Conservation (phyloP, 92 coral and sea anemone species). For the Parazoanthus swiftii region DNA sequence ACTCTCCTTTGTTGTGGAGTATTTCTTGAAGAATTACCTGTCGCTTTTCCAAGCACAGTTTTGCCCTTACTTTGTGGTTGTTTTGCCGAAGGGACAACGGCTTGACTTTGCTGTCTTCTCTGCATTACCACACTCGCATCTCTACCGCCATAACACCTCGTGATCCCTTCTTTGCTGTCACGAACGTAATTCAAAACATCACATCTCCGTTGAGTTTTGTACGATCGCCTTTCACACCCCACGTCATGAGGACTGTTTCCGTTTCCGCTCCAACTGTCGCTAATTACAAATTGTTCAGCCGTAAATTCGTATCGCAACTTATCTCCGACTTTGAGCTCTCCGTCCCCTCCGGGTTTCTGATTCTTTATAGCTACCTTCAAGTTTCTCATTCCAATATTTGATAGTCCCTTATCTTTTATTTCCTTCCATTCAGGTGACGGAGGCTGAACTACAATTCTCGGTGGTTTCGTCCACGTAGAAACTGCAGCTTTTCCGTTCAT, state of each 20-base stretch:
- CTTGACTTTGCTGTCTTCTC: neutral
- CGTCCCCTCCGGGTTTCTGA: neutral
- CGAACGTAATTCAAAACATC: conserved; percentile 20
- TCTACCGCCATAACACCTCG: neutral
- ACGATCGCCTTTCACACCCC: conserved; percentile 30
- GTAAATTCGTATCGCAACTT: conserved; percentile 23
- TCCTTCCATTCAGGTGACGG: conserved; percentile 23
- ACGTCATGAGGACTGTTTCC: neutral
- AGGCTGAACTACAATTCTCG: conserved; percentile 21
- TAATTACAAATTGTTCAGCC: neutral
- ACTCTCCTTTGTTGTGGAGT: neutral
- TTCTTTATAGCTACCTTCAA: neutral
- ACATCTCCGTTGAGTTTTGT: neutral
- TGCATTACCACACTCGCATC: neutral
- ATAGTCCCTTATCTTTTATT: neutral
- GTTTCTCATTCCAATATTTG: neutral
- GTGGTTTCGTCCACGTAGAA: neutral
- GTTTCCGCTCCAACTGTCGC: conserved; percentile 28
- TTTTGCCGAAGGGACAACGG: neutral
- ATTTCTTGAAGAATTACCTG: neutral
- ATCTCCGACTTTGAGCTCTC: neutral
- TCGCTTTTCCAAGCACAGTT: conserved; percentile 2
- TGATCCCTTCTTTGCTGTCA: conserved; percentile 5
- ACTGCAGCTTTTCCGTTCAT: neutral
- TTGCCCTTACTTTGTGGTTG: neutral